Base-by-base conservation (phyloP, 2,113 vertebrate species). In the Noturus placidus region DNA sequence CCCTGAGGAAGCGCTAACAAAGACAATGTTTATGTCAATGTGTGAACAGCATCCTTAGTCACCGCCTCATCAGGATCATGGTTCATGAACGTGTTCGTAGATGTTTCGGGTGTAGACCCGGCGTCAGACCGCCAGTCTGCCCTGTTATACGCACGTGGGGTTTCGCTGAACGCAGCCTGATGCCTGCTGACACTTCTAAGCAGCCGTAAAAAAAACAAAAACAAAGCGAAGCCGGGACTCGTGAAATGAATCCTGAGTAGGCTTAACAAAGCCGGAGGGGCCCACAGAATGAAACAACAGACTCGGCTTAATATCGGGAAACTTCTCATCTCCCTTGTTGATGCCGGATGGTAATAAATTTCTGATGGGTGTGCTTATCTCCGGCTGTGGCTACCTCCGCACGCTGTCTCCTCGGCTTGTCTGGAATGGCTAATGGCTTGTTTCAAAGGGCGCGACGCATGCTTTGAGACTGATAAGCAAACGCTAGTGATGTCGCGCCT, bases 141-240 rank as follows among this genome's bases (percentile, higher is more conserved):
- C 42, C 42, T 17, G 14, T 80, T 33, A 57, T 56, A 38, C 42
- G 13, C 61, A 33, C 11, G 79, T 11, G 8, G 13, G 61, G 15
- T 74, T 90, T 80, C 50, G 59, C 80, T 69, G 65, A 86, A 86
- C 80, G 70, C 35, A 63, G 77, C 80, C 88, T 91, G 88, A 91
- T 89, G 83, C 79, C 74, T 86, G 81, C 83, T 91, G 88, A 89
- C 88, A 86, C 81, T 77, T 78, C 85, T 88, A 88, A 89, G 90
- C 87, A 88, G 82, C 88, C 80, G 79, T 89, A 88, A 91, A 86
- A 63, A 46, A 5, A 7, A 6, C 6, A 46, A 46, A 46, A 46
- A 0, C 5, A n/a, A n/a, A 86, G 78, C 81, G 77, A 86, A 89
- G 84, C 88, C 78, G 80, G 86, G 86, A 86, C 83, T 90, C 46